phyloP scores from a whole-genome alignment of 2,888 invertebrate genomes.

The Alcis repandata region DNA sequence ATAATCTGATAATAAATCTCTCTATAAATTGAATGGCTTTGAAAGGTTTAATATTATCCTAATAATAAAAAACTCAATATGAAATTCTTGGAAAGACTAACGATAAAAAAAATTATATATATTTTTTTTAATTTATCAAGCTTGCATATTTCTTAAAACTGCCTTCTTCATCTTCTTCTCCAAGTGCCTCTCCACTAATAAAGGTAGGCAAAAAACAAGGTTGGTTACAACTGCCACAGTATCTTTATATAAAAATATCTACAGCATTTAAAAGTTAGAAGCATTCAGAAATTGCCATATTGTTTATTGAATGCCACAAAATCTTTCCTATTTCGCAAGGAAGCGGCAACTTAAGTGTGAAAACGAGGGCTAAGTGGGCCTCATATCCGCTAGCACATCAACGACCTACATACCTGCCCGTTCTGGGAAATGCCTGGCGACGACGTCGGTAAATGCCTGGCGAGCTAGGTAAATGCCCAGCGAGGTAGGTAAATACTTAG shows the following conservation, averaged over 20 bases:
- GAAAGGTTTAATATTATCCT: background rate
- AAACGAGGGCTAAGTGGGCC: conserved; percentile 13
- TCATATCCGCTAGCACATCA: conserved; percentile 9
- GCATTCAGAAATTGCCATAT: background rate
- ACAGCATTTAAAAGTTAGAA: background rate
- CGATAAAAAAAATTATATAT: background rate
- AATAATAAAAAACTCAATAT: background rate
- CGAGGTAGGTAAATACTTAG: conserved; percentile 8
- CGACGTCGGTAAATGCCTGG: conserved; percentile 1
- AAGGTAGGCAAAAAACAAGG: no score
- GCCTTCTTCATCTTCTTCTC: no score
- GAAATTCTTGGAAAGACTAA: background rate
- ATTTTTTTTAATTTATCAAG: background rate
- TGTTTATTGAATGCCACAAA: background rate
- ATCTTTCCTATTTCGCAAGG: conserved; percentile 7
- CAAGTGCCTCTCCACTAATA: no score
- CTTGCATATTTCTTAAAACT: no score
- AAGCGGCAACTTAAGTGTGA: conserved; percentile 1
- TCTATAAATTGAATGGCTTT: conserved; percentile 1
- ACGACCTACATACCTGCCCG: conserved; percentile 11
- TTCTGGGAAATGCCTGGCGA: conserved; percentile 5
- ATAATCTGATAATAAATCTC: conserved; percentile 7
- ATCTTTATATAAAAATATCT: no score
- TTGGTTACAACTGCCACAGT: no score
- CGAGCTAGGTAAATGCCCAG: conserved; percentile 3